These are phyloP conservation scores for Druon quercuslanigerum DNA, from an alignment of 1,140 invertebrate species.

Conservation along the genomic window DNA sequence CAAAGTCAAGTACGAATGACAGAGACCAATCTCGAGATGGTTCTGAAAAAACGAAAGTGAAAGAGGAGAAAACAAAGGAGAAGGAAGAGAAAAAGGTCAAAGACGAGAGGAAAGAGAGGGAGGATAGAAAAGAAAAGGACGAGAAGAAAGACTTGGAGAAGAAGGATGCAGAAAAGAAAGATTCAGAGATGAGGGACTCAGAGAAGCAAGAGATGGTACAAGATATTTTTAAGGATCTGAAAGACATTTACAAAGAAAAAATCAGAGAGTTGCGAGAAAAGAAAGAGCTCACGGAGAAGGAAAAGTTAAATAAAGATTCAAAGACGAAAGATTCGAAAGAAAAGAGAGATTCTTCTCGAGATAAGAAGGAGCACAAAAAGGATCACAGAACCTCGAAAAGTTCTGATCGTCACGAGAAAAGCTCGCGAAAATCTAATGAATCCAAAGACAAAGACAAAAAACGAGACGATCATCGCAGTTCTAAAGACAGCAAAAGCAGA, in stretches of 20 bases:
- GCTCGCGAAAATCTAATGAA: slow-evolving; percentile 63
- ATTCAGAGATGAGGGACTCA: slow-evolving; percentile 48
- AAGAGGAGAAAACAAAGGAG: slow-evolving; percentile 13
- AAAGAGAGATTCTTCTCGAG: slow-evolving; percentile 59
- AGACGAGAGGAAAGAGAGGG: slow-evolving; percentile 53
- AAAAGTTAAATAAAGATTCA: slow-evolving; percentile 64
- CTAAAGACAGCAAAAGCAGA: slow-evolving; percentile 57
- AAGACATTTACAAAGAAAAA: slow-evolving; percentile 74
- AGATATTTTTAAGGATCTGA: slow-evolving; percentile 66
- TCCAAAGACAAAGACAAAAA: slow-evolving; percentile 70
- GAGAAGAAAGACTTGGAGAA: slow-evolving; percentile 57
- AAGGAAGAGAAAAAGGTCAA: slow-evolving; percentile 50
- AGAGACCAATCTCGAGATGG: slow-evolving; percentile 49
- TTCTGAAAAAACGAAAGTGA: slow-evolving; percentile 47
- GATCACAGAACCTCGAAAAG: slow-evolving; percentile 61
- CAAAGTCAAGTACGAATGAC: slow-evolving; percentile 51
- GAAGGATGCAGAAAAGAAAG: slow-evolving; percentile 51
- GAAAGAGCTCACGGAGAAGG: slow-evolving; percentile 73
- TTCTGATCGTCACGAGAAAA: slow-evolving; percentile 53
- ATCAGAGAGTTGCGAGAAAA: slow-evolving; percentile 72
- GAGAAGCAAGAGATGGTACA: slow-evolving; percentile 61
- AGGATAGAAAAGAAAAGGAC: slow-evolving; percentile 62
- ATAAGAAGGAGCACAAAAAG: slow-evolving; percentile 64
- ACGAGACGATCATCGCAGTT: slow-evolving; percentile 52
- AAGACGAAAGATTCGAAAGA: slow-evolving; percentile 59